These are phyloP conservation scores for Corapipo altera DNA, from an alignment of 2,113 vertebrate species.

Conservation along the genomic window DNA sequence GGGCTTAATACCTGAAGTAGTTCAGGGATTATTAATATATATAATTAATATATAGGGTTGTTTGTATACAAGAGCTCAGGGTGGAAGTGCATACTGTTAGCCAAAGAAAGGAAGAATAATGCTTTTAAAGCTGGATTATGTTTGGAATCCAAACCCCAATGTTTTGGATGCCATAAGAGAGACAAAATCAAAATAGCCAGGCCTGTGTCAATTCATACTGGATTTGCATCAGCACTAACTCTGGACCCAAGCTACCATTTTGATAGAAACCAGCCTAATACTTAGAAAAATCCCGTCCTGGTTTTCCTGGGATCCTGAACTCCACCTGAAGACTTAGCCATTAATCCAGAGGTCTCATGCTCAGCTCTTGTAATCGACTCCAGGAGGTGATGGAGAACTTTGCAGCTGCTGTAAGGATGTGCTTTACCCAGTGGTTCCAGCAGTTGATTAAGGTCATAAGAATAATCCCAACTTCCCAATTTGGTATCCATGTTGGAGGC, in stretches of 20 bases:
- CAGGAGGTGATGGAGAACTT: background rate
- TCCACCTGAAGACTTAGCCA: accelerated
- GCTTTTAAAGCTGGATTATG: background rate
- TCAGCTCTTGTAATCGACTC: background rate
- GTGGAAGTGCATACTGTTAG: background rate
- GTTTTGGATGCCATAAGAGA: background rate
- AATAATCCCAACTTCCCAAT: background rate
- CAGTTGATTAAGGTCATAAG: background rate
- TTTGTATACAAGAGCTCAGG: background rate
- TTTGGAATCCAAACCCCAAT: background rate
- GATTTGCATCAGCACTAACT: background rate
- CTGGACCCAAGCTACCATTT: background rate
- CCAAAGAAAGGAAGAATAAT: background rate
- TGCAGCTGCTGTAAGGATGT: background rate
- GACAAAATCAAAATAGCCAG: background rate
- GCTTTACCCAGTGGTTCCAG: background rate
- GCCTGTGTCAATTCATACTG: background rate
- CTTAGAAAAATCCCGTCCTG: background rate
- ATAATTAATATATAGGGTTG: background rate
- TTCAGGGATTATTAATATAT: background rate
- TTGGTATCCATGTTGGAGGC: background rate
- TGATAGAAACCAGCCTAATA: background rate
- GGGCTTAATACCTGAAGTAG: background rate
- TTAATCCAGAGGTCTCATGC: background rate
- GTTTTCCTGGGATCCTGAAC: background rate